Conservation (phyloP, 2,797 vertebrate species). For the Paedocypris micromegethes region DNA sequence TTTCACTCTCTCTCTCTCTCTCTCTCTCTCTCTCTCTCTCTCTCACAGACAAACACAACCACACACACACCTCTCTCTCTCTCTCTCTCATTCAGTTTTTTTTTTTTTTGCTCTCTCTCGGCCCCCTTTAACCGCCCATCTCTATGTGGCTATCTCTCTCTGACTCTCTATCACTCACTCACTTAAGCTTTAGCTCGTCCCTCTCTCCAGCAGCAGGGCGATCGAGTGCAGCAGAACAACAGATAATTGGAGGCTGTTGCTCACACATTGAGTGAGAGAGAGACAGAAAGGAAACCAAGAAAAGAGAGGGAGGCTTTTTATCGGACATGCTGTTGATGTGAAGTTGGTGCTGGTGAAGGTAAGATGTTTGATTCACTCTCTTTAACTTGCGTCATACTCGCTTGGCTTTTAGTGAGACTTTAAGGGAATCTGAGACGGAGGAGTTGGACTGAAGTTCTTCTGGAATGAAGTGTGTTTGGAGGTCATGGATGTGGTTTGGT, state of each 20-base stretch:
- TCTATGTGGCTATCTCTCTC: too few species aligned
- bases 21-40: too few species aligned
- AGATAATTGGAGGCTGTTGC: slow-evolving; percentile 43
- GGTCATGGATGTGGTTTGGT: too few species aligned
- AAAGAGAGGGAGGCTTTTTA: slow-evolving; percentile 15
- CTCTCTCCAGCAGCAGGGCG: slow-evolving; percentile 30
- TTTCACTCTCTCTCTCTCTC: too few species aligned
- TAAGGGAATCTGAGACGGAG: too few species aligned
- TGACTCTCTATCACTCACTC: slow-evolving; percentile 10
- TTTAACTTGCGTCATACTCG: neutral
- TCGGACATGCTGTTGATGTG: slow-evolving; percentile 43
- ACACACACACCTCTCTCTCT: neutral
- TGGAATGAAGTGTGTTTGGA: too few species aligned
- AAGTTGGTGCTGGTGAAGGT: slow-evolving; percentile 56
- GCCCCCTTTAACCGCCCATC: too few species aligned
- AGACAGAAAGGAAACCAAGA: slow-evolving; percentile 30
- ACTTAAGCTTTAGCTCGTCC: slow-evolving; percentile 26
- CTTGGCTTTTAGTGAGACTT: neutral
- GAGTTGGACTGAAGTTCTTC: too few species aligned
- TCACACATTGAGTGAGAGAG: slow-evolving; percentile 27
- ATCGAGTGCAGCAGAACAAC: slow-evolving; percentile 35
- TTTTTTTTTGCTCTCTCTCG: too few species aligned
- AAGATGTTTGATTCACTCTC: slow-evolving; percentile 44
- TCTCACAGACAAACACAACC: too few species aligned
- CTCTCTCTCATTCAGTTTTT: neutral